A percentile compares a stretch with the other conserved stretches of the same genome.
Evolutionary conservation across 2,797 vertebrate genomes (phyloP).

Genomic region (Psittacula echo): DNA sequence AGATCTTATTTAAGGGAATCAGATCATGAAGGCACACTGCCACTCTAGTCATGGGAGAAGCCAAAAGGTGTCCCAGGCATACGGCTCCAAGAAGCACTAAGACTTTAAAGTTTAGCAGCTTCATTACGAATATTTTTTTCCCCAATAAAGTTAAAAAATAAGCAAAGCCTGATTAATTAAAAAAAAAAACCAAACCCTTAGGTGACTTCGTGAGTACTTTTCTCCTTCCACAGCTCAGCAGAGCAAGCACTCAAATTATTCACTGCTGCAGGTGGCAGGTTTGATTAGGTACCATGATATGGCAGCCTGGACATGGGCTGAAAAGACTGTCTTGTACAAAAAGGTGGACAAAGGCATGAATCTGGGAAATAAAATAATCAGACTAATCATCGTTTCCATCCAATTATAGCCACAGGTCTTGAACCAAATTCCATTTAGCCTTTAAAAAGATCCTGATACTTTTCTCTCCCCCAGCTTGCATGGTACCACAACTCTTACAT

Average conservation of each 20-base stretch:
- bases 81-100: not conserved
- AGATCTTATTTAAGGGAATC: not conserved
- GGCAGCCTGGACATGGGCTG: not conserved
- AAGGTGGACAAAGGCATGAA: not conserved
- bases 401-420: not conserved
- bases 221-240: not conserved
- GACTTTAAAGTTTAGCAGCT: not conserved
- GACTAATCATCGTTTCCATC: not conserved
- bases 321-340: not conserved
- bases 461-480: not conserved
- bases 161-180: not conserved
- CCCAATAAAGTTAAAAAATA: not conserved
- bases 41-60: not conserved
- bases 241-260: not conserved
- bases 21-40: not conserved
- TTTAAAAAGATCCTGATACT: not conserved
- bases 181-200: not conserved
- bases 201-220: not conserved
- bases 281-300: not conserved
- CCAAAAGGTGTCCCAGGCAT: not conserved
- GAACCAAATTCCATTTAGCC: not conserved
- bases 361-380: not conserved
- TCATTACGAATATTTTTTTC: not conserved
- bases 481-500: not conserved
- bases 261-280: not conserved